Conservation (phyloP, 2,113 vertebrate genomes). For the Poeciliopsis turrubarensis region DNA sequence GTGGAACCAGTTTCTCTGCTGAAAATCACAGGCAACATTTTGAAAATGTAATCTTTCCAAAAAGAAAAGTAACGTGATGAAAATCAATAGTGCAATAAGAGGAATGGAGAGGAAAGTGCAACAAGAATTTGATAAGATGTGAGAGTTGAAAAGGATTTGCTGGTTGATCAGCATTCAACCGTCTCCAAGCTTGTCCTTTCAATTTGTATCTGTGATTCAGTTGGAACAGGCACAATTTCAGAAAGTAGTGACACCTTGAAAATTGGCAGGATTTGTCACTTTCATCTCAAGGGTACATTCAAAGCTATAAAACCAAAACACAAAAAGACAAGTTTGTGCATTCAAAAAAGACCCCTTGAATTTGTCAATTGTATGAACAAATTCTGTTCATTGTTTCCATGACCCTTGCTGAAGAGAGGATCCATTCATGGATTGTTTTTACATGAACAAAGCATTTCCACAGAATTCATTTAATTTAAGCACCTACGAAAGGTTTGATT, state of each 20-base stretch:
- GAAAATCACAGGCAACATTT: constrained; percentile 51
- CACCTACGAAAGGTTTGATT: constrained; percentile 44
- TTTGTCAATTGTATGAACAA: neutral
- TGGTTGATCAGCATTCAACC: constrained; percentile 38
- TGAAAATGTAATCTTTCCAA: constrained; percentile 74
- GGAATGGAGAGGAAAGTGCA: constrained; percentile 47
- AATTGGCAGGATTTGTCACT: neutral
- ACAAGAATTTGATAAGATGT: constrained; percentile 66
- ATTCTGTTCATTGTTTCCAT: constrained; percentile 15
- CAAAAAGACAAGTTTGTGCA: neutral
- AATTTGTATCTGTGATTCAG: constrained; percentile 27
- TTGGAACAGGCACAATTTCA: neutral
- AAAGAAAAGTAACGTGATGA: constrained; percentile 55
- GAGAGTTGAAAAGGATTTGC: constrained; percentile 64
- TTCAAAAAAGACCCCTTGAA: neutral
- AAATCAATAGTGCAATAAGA: constrained; percentile 75
- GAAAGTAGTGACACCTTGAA: constrained; percentile 11
- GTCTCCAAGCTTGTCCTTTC: constrained; percentile 30
- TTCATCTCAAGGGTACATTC: neutral
- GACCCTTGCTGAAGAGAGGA: constrained; percentile 29
- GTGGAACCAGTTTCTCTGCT: constrained; percentile 12
- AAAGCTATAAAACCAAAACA: neutral
- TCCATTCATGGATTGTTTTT: constrained; percentile 33
- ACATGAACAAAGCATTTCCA: constrained; percentile 20
- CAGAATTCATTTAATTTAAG: constrained; percentile 34